Evolutionary conservation across 2,797 vertebrate species (phyloP), one percentile per base, ranked within the genome.

Genomic region (Myripristis murdjan): DNA sequence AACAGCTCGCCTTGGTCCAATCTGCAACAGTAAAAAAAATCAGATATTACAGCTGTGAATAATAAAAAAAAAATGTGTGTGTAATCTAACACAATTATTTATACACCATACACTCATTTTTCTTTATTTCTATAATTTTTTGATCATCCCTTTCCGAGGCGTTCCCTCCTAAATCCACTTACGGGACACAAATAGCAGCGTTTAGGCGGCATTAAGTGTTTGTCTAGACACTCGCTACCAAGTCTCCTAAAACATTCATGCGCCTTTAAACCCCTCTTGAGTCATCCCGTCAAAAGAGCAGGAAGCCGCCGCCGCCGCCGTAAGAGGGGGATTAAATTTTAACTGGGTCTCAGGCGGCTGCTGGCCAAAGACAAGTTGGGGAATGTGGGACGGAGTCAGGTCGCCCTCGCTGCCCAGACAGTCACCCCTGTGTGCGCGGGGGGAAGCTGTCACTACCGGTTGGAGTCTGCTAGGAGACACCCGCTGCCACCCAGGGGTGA

Each of bases 341-440:
- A 53, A 52, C 23, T 58, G 39, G 39, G 2, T 31, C 54, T 44
- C 16, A 43, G 51, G 18, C 53, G 43, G 52, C 63, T 66, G 56
- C 53, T 33, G 22, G 41, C 3, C 23, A 62, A 72, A 56, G 20
- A 47, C 9, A 63, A 51, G 9, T 26, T n/a, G 18, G 48, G 6
- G 46, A 67, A 15, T 15, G 5, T 1, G 47, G 46, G 44, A 14
- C 26, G 51, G 14, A 43, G 39, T 11, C 24, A 47, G 52, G 20
- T n/a, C 43, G 37, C 11, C 11, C 16, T 7, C 31, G 47, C 4
- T 67, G 59, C 26, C 71, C 37, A 68, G 75, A 73, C 75, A 77
- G 53, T 84, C 65, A 74, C 46, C 70, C 46, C 52, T 43, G 41
- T 82, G 74, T 81, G n/a, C n/a, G 64, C 48, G 55, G 46, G 33